Evolutionary conservation across 2,113 vertebrate genomes (phyloP).

Genomic region (Passer montanus): DNA sequence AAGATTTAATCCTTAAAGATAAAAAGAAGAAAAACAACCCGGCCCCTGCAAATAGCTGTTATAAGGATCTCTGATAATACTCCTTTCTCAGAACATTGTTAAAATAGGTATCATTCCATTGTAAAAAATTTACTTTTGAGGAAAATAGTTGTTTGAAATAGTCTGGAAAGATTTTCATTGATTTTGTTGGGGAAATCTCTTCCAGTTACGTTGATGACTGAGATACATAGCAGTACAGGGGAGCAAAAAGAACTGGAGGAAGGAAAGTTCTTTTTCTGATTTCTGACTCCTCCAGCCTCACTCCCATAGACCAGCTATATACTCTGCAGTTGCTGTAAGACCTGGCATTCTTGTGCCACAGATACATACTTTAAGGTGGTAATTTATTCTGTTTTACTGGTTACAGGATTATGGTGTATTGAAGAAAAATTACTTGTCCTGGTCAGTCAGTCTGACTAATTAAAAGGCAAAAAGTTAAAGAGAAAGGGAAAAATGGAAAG

Average conservation of each 20-base stretch:
- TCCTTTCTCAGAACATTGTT: neutral
- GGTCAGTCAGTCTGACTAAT: neutral
- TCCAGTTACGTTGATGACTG: neutral
- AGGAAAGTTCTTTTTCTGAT: fast-evolving
- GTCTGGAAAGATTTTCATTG: neutral
- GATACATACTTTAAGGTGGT: neutral
- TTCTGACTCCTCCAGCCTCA: neutral
- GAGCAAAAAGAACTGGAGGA: neutral
- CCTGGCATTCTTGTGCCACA: neutral
- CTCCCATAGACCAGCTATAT: neutral
- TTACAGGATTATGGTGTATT: neutral
- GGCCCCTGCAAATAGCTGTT: neutral
- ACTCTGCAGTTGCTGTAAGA: neutral
- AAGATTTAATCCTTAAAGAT: neutral
- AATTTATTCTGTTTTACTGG: neutral
- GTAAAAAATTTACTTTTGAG: neutral
- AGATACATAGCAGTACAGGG: neutral
- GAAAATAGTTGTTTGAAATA: neutral
- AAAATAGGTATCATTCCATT: neutral
- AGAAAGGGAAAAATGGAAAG: neutral
- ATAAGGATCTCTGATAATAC: neutral
- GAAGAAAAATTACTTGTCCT: neutral
- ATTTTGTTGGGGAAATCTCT: neutral
- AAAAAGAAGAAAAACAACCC: neutral
- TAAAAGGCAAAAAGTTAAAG: neutral